These are phyloP conservation scores for Ornithoptera priamus DNA, from an alignment of 2,888 invertebrate species.

Conservation along the genomic window DNA sequence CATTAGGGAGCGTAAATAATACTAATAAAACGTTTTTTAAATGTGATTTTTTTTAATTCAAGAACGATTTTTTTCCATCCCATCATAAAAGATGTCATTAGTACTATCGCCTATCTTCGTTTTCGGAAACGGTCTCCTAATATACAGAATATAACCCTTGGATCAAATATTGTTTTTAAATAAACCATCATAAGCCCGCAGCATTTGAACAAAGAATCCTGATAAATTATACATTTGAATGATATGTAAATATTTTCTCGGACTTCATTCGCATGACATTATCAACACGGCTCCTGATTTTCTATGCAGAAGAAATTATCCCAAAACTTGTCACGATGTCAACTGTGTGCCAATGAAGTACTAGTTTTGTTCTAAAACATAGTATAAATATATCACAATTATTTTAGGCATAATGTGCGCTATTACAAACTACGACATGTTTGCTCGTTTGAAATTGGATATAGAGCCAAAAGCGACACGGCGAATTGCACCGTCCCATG, in stretches of 20 bases:
- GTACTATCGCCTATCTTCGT: no score
- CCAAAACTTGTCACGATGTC: not conserved
- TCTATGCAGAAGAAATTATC: not conserved
- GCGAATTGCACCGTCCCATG: constrained; percentile 47
- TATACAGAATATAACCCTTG: not conserved
- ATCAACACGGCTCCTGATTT: not conserved
- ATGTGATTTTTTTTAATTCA: no score
- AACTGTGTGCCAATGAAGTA: not conserved
- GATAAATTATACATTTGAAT: not conserved
- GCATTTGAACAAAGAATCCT: no score
- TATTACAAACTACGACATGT: constrained; percentile 76
- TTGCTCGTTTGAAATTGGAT: constrained; percentile 69
- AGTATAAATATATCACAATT: not conserved
- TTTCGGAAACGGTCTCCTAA: no score
- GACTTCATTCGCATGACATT: not conserved
- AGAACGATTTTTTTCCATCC: no score
- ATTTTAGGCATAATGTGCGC: constrained; percentile 70
- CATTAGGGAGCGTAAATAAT: no score
- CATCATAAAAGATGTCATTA: no score
- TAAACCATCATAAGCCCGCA: not conserved
- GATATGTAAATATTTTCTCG: not conserved
- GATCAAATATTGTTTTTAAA: not conserved
- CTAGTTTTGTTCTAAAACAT: not conserved
- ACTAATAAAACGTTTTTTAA: no score
- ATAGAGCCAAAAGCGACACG: constrained; percentile 64